phyloP scores from a whole-genome alignment of 1,140 invertebrate species.

The Scaptodrosophila lebanonensis region DNA sequence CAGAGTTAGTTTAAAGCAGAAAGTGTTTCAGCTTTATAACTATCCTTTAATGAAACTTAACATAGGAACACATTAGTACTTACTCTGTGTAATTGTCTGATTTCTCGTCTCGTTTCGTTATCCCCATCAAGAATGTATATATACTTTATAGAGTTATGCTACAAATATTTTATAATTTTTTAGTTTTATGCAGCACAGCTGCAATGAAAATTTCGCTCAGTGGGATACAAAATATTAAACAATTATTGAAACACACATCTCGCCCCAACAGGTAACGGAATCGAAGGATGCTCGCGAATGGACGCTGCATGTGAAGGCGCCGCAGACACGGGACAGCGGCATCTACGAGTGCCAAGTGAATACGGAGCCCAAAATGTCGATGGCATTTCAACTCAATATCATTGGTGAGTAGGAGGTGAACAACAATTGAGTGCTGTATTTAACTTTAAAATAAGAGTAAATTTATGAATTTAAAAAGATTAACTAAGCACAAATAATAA shows the following conservation, averaged over 20 bases:
- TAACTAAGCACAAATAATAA: no score
- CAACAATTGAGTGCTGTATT: not conserved
- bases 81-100: not conserved
- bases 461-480: no score
- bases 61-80: no score
- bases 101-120: no score
- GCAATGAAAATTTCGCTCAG: conserved; percentile 29
- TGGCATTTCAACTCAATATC: conserved; percentile 91
- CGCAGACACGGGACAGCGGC: conserved; percentile 89
- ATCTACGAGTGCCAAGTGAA: conserved; percentile 95
- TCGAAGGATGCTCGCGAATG: conserved; percentile 93
- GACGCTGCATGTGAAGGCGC: conserved; percentile 94
- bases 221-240: not conserved
- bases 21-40: no score
- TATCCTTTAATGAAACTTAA: no score
- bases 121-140: no score
- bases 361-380: conserved; percentile 93
- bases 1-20: no score
- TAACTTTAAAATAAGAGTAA: no score
- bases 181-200: conserved; percentile 40
- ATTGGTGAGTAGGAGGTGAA: conserved; percentile 88
- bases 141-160: no score
- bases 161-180: conserved; percentile 50
- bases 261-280: conserved; percentile 84
- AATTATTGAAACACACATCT: not conserved